These are phyloP conservation scores for Diploptera punctata DNA, from an alignment of 2,888 invertebrate genomes.

Conservation along the genomic window DNA sequence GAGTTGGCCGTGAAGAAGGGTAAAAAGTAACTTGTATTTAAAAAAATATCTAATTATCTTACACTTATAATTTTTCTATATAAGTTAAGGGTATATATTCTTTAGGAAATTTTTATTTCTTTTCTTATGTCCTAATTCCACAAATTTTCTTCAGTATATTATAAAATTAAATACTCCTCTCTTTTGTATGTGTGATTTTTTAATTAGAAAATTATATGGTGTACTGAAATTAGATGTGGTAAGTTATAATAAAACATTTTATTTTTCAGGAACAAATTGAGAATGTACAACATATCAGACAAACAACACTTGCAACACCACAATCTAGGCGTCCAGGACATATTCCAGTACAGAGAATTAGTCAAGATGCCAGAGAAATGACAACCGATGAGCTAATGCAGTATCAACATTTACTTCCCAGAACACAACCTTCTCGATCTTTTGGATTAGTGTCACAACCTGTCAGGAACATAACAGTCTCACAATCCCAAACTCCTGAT, in stretches of 20 bases:
- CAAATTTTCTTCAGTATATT: too few species aligned
- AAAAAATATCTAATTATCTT: too few species aligned
- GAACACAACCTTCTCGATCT: neutral
- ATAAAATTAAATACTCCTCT: too few species aligned
- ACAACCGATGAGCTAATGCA: conserved; percentile 61
- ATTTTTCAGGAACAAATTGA: conserved; percentile 49
- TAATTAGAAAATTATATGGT: neutral
- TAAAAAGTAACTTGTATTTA: too few species aligned
- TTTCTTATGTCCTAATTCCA: too few species aligned
- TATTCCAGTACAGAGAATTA: conserved; percentile 64
- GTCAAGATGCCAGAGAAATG: conserved; percentile 63
- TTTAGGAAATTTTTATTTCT: too few species aligned
- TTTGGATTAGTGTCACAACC: neutral
- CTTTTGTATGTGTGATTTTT: too few species aligned
- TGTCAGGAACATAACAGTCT: neutral
- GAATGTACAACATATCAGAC: conserved; percentile 47
- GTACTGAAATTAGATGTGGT: too few species aligned
- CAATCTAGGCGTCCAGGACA: conserved; percentile 53
- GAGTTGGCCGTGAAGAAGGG: too few species aligned
- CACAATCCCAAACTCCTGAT: neutral
- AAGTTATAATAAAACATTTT: too few species aligned
- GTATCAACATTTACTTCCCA: conserved; percentile 50
- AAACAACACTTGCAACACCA: neutral
- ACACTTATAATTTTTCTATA: too few species aligned
- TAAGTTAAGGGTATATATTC: too few species aligned